A percentile compares a stretch with the other conserved stretches of the same genome.
Evolutionary conservation across 2,888 invertebrate genomes (phyloP).

Genomic region (Drosophila engyochracea): DNA sequence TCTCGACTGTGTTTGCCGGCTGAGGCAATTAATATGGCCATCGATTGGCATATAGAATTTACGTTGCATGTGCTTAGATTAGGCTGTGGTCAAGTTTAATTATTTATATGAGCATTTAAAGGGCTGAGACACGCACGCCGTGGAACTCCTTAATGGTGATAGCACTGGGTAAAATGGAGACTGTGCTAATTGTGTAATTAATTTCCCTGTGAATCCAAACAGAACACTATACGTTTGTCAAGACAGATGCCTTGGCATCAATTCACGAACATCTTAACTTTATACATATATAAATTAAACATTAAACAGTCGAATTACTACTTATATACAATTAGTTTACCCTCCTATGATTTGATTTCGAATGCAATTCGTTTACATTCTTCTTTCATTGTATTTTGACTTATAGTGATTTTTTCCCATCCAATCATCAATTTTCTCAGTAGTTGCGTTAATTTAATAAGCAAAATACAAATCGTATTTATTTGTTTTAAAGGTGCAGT

Average conservation of each 20-base stretch:
- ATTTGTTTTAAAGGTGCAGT: background rate
- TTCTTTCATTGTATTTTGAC: background rate
- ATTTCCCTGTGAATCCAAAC: constrained; percentile 31
- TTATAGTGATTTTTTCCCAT: background rate
- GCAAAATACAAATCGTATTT: background rate
- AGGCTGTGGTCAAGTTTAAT: constrained; percentile 34
- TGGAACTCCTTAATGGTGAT: constrained; percentile 5
- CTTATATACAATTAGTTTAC: background rate
- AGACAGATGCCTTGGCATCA: constrained; percentile 37
- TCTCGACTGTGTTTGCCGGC: background rate
- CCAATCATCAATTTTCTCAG: background rate
- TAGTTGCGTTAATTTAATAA: background rate
- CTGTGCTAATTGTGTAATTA: constrained; percentile 59
- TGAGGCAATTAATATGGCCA: constrained; percentile 35
- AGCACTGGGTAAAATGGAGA: constrained; percentile 5
- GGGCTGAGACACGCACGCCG: constrained; percentile 39
- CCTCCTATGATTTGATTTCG: background rate
- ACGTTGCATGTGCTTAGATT: constrained; percentile 10
- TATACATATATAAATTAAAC: background rate
- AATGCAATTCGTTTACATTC: background rate
- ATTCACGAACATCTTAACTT: constrained; percentile 43
- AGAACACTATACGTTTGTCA: background rate
- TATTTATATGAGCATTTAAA: constrained; percentile 47
- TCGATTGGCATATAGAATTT: constrained; percentile 41
- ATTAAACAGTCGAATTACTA: background rate